Base-by-base conservation (phyloP, 2,797 vertebrate genomes). In the Parauchenoglanis punctatus region DNA sequence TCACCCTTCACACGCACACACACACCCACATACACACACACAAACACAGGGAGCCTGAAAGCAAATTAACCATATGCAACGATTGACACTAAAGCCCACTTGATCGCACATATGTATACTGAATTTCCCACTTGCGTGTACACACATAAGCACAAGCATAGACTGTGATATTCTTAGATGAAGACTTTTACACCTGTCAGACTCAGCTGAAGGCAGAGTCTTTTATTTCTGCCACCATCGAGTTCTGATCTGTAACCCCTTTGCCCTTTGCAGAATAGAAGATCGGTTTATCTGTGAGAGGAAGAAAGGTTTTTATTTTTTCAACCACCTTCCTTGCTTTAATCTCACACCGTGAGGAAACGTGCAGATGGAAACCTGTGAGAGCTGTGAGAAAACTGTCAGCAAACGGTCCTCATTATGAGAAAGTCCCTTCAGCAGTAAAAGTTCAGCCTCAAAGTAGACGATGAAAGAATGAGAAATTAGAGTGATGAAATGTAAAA, bases 401-500 rank as follows among this genome's bases (percentile, higher is more conserved):
- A 80, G 54, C 81, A 80, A 88, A 56, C 84, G 35, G 52, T 46
- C 80, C 88, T 85, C 86, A 85, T 89, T 89, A 87, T 87, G 77
- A 86, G 81, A 87, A 56, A 72, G 70, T 82, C 75, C 87, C 84
- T 59, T 31, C 40, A 82, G 88, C 84, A 78, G 85, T 17, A 77
- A 84, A 81, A 65, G 40, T 85, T 56, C 31, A 56, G 68, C 76
- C 35, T 90, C 75, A 89, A 87, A 75, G 82, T 44, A 49, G 70
- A 85, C 58, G 63, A 86, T 77, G 56, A 84, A 85, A 59, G 75
- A 65, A 49, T 83, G 23, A 68, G 49, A 83, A 88, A 81, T 87
- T 77, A 78, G 84, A 68, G 89, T 93, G 92, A 93, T 89, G 92
- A 91, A 93, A 93, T 72, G 65, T 80, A 89, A 90, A 85, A 81